Evolutionary conservation across 2,888 invertebrate genomes (phyloP), one percentile per base, ranked within the genome.

Genomic region (Drosophila austrosaltans): DNA sequence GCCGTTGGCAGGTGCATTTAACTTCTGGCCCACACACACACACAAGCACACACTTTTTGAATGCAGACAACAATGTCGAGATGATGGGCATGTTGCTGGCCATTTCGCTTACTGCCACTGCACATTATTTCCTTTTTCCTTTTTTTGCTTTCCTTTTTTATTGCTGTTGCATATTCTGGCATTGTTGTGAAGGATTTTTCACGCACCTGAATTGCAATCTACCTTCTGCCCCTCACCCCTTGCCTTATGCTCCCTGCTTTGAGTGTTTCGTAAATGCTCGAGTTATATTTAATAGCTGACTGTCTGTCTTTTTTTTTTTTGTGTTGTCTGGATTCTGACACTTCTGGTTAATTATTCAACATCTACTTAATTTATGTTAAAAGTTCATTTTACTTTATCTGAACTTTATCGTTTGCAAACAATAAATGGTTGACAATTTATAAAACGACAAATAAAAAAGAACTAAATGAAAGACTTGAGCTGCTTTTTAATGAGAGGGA

Each of bases 1-100:
- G 69, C 69, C 56, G 70, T 67, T 79, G 86, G 89, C 85, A 85
- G 87, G 76, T 80, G 89, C 89, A 87, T 84, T 87, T 85, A 87
- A 89, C 89, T 89, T 84, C 76, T 80, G 82, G 73, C 81, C 78
- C 79, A 74, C 77, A 88, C 76, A 73, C 82, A 76, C 59, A 56
- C 58, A 56, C 56, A 60, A 48, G 63, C 42, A 70, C 40, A 40
- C n/a, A 40, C 40, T 40, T 53, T 39, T 36, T 36, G n/a, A 72
- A 62, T 72, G 69, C 77, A 76, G 68, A 73, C 77, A 84, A 84
- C 80, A 85, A 76, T 75, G 79, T 75, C 68, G 74, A 70, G 64
- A 60, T 64, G 74, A 32, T 76, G 57, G 57, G 57, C 57, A 57
- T 48, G 57, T 39, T 69, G 67, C 30, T 63, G 74, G 80, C 78